Base-by-base conservation (phyloP, 2,113 vertebrate genomes). In the Gasterosteus nipponicus region DNA sequence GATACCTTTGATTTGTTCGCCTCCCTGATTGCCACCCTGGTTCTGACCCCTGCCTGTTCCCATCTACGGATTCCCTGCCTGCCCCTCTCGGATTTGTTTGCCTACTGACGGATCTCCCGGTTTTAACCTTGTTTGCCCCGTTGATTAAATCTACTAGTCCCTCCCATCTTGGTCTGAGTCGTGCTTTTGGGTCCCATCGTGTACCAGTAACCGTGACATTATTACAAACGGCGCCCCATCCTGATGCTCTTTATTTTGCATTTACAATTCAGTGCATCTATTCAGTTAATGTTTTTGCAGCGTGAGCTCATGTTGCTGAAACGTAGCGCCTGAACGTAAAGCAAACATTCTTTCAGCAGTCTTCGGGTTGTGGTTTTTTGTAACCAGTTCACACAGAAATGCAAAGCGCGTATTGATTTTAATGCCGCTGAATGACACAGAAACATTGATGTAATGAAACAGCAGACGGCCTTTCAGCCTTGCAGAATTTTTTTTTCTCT, bases 381-480 rank as follows among this genome's bases (percentile, higher is more conserved):
- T 54, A 22, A 81, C n/a, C 69, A 77, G 58, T 26, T 78, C 66
- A 49, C 26, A 81, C 77, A 64, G 71, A 84, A 83, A 75, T 82
- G 79, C 62, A 69, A 38, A 4, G n/a, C 1, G 6, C 67, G 73
- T 82, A 75, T 87, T 81, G 83, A 84, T 86, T 87, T 75, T 29
- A 79, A 78, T 68, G 49, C 59, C 49, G 71, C 67, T 60, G 19
- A 26, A 12, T 61, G 64, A 8, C 44, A 62, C 44, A 42, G 61
- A 58, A 22, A 67, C 49, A 73, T n/a, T n/a, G n/a, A n/a, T 77
- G 69, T 68, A 73, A 81, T 83, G 58, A 85, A 84, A 87, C 66
- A 56, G 46, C 56, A 73, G 66, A 70, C 35, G 47, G 65, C 64
- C 75, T 69, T 81, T 88, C 73, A 78, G 53, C 74, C 70, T 75